phyloP scores from a whole-genome alignment of 2,113 vertebrate species.

The Diadophis punctatus region DNA sequence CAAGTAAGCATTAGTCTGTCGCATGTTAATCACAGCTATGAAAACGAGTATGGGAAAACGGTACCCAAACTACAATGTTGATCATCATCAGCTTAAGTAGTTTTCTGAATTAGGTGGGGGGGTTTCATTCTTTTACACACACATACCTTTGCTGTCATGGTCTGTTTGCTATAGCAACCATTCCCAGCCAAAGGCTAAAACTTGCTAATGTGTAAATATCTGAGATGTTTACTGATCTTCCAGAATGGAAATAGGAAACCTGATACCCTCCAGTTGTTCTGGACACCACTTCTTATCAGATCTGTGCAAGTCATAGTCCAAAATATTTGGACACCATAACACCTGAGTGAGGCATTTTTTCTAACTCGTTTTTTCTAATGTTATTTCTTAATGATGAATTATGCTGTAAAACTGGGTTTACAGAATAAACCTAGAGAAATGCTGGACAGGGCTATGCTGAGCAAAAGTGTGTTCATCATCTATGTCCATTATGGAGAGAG shows the following conservation, averaged over 20 bases:
- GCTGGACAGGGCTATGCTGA: not conserved
- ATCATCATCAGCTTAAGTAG: constrained; percentile 31
- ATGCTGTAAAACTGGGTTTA: not conserved
- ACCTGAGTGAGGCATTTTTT: not conserved
- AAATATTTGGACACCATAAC: not conserved
- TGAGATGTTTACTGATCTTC: constrained; percentile 7
- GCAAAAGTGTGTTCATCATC: not conserved
- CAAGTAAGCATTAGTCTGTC: constrained; percentile 61
- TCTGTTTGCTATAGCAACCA: not conserved
- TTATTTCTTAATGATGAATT: not conserved
- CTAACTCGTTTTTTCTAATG: too few species aligned
- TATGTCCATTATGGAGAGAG: not conserved
- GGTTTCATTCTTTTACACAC: not conserved
- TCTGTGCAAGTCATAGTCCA: not conserved
- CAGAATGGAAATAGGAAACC: not conserved
- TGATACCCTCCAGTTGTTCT: not conserved
- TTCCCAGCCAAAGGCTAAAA: not conserved
- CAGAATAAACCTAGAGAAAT: not conserved
- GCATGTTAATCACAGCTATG: constrained; percentile 67
- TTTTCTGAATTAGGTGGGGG: constrained; percentile 17
- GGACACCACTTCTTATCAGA: not conserved
- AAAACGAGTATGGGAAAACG: constrained; percentile 57
- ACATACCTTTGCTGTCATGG: not conserved
- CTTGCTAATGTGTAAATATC: not conserved
- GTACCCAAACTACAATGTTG: constrained; percentile 34